These are phyloP conservation scores for Perizoma affinitatum DNA, from an alignment of 2,888 invertebrate species.

Conservation along the genomic window DNA sequence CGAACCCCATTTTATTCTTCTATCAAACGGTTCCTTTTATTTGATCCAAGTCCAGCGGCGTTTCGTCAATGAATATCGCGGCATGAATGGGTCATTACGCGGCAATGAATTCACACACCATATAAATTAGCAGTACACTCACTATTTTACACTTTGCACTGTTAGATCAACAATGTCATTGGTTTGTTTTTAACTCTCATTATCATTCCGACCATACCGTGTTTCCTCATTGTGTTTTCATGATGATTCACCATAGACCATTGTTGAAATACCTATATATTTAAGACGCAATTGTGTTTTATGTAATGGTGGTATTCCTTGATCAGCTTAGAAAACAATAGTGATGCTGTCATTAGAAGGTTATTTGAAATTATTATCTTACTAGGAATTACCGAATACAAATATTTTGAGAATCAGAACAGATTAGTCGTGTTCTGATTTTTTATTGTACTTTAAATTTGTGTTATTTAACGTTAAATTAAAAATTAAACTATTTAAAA, in stretches of 20 bases:
- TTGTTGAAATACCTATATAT: slow-evolving; percentile 32
- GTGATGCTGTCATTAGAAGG: slow-evolving; percentile 5
- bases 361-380: slow-evolving; percentile 7
- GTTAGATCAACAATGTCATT: slow-evolving; percentile 35
- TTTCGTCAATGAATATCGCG: slow-evolving; percentile 42
- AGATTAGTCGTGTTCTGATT: too few species aligned
- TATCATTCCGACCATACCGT: slow-evolving; percentile 57
- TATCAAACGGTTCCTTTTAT: not conserved
- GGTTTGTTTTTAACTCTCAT: slow-evolving; percentile 41
- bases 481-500: not conserved
- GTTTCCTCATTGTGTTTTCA: slow-evolving; percentile 65
- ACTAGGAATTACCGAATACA: slow-evolving; percentile 2
- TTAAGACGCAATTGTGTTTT: slow-evolving; percentile 24
- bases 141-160: slow-evolving; percentile 31
- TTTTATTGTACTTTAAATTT: too few species aligned
- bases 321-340: slow-evolving; percentile 19
- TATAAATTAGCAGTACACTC: slow-evolving; percentile 26
- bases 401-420: not conserved
- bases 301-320: slow-evolving; percentile 11
- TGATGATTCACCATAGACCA: slow-evolving; percentile 55
- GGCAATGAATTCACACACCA: slow-evolving; percentile 42
- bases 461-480: too few species aligned
- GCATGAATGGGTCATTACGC: slow-evolving; percentile 51
- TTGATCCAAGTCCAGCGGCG: slow-evolving; percentile 14
- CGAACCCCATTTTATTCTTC: too few species aligned